A percentile compares a stretch with the other conserved stretches of the same genome.
These are phyloP conservation scores for Dinomys branickii DNA, from an alignment of 2,113 vertebrate genomes.

Conservation along the genomic window DNA sequence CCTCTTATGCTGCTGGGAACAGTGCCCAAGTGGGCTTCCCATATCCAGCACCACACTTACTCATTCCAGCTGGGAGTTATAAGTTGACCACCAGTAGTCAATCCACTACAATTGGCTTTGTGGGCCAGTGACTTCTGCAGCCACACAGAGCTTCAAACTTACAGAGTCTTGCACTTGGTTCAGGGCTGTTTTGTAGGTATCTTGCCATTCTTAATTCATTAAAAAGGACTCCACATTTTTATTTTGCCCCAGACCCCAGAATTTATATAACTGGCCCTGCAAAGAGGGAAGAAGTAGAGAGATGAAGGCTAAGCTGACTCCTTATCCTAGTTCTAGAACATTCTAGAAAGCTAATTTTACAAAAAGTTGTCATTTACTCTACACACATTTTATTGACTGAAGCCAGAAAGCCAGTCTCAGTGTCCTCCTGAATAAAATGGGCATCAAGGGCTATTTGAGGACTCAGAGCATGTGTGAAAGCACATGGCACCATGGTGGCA, in stretches of 20 bases:
- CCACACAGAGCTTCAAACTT: neutral
- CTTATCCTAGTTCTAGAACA: neutral
- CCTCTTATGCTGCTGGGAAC: too few species aligned
- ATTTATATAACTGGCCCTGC: neutral
- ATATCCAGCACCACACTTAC: too few species aligned
- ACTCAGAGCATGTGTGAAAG: neutral
- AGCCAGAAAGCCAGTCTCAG: neutral
- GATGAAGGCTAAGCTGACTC: neutral
- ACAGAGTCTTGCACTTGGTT: neutral
- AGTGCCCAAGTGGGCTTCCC: too few species aligned
- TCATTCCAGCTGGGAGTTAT: too few species aligned
- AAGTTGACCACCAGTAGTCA: too few species aligned
- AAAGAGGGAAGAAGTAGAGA: neutral
- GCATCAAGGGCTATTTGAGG: neutral
- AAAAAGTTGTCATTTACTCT: neutral
- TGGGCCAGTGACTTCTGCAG: neutral
- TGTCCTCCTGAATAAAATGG: neutral
- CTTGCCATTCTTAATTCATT: neutral
- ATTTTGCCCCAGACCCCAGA: neutral
- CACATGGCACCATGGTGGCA: neutral
- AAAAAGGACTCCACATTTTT: neutral
- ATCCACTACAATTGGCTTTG: neutral
- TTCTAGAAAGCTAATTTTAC: neutral
- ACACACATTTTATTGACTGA: neutral
- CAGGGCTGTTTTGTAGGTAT: neutral